Evolutionary conservation across 1,140 invertebrate species (phyloP).

Genomic region (Musca domestica): DNA sequence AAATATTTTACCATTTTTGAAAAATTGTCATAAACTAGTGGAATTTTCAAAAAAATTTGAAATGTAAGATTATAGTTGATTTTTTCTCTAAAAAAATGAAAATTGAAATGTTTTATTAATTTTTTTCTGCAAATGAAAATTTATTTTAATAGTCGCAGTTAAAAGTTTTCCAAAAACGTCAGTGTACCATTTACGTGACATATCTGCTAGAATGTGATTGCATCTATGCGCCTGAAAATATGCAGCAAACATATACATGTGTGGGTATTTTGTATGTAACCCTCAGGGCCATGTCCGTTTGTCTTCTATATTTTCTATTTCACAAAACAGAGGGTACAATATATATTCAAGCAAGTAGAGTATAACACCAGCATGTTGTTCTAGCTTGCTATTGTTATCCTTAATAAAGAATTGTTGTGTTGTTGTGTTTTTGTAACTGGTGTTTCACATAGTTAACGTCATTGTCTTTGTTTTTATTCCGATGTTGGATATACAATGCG

Average conservation of each 20-base stretch:
- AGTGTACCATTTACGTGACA: no score
- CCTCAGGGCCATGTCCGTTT: constrained; percentile 26
- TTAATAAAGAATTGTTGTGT: not conserved
- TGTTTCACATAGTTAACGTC: not conserved
- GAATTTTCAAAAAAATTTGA: no score
- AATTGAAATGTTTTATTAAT: no score
- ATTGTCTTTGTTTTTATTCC: not conserved
- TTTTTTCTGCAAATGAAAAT: no score
- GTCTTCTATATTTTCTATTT: constrained; percentile 8
- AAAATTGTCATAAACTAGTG: no score
- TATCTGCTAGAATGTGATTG: not conserved
- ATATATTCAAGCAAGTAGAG: not conserved
- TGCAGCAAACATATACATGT: constrained; percentile 20
- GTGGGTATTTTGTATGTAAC: no score
- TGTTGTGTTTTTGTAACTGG: constrained; percentile 6
- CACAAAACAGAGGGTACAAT: not conserved
- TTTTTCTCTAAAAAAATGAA: no score
- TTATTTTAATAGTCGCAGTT: no score
- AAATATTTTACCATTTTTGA: no score
- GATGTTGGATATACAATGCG: not conserved
- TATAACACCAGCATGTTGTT: not conserved
- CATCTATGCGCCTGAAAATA: constrained; percentile 13
- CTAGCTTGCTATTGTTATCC: constrained; percentile 1
- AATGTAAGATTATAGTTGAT: no score
- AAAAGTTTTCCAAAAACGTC: no score